Conservation (phyloP, 2,888 invertebrate genomes). For the Ashinkailepas kermadecensis region DNA sequence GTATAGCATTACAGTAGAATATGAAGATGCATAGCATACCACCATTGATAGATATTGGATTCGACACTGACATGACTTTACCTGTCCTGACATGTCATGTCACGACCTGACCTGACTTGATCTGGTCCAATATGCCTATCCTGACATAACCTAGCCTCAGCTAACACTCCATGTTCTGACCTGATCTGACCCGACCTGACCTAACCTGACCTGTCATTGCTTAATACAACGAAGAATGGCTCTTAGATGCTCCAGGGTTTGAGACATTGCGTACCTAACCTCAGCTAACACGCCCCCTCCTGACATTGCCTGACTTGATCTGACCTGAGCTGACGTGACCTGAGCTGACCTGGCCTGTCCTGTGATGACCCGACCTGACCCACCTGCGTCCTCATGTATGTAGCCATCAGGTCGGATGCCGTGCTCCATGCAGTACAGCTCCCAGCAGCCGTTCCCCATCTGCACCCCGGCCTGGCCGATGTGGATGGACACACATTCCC, state of each 20-base stretch:
- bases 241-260: too few relatives aligned
- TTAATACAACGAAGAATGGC: too few relatives aligned
- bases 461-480: constrained; percentile 38
- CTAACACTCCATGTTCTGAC: background rate
- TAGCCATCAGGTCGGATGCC: constrained; percentile 33
- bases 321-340: constrained; percentile 41
- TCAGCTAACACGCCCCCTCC: background rate
- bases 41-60: too few relatives aligned
- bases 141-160: background rate
- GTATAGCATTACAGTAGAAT: too few relatives aligned
- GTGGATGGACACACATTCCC: constrained; percentile 31
- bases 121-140: background rate
- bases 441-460: constrained; percentile 35
- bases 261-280: too few relatives aligned
- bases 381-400: constrained; percentile 39
- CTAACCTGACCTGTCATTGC: background rate
- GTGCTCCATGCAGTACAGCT: constrained; percentile 35
- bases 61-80: too few relatives aligned
- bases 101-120: too few relatives aligned
- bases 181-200: background rate
- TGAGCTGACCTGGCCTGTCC: constrained; percentile 32
- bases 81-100: too few relatives aligned
- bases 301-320: background rate
- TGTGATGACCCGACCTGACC: constrained; percentile 45
- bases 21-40: too few relatives aligned